phyloP scores from a whole-genome alignment of 2,113 vertebrate genomes.

The Acanthochromis polyacanthus region DNA sequence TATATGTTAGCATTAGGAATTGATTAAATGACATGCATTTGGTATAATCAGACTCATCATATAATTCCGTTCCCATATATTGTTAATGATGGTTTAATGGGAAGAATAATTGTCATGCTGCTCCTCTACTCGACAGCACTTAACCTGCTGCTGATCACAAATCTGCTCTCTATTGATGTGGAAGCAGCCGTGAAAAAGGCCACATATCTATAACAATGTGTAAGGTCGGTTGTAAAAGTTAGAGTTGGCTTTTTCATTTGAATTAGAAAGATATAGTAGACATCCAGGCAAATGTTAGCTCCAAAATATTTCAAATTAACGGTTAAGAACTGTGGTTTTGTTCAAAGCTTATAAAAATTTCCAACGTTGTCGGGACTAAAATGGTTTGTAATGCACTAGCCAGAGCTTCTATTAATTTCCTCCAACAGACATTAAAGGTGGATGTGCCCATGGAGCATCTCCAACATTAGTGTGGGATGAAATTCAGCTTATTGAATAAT shows the following conservation, averaged over 20 bases:
- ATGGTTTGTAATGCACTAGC: neutral
- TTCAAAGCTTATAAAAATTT: no score
- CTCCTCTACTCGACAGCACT: constrained; percentile 36
- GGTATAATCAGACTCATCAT: constrained; percentile 28
- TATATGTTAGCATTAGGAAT: constrained; percentile 32
- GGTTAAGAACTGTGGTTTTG: no score
- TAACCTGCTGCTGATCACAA: constrained; percentile 50
- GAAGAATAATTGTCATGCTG: constrained; percentile 32
- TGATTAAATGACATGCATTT: constrained; percentile 39
- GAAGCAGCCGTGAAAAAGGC: constrained; percentile 14
- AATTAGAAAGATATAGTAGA: no score
- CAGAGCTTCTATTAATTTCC: neutral
- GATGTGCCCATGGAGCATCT: no score
- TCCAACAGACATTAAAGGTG: no score
- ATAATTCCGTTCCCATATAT: constrained; percentile 9
- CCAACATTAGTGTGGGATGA: neutral
- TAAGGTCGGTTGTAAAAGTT: neutral
- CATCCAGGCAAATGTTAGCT: no score
- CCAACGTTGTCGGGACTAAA: no score
- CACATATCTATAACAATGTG: neutral
- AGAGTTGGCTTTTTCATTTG: neutral
- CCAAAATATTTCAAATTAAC: no score
- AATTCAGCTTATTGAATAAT: constrained; percentile 3
- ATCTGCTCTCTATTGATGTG: constrained; percentile 26
- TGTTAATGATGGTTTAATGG: constrained; percentile 41